Conservation (phyloP, 2,113 vertebrate genomes). For the Pseudopodoces humilis region DNA sequence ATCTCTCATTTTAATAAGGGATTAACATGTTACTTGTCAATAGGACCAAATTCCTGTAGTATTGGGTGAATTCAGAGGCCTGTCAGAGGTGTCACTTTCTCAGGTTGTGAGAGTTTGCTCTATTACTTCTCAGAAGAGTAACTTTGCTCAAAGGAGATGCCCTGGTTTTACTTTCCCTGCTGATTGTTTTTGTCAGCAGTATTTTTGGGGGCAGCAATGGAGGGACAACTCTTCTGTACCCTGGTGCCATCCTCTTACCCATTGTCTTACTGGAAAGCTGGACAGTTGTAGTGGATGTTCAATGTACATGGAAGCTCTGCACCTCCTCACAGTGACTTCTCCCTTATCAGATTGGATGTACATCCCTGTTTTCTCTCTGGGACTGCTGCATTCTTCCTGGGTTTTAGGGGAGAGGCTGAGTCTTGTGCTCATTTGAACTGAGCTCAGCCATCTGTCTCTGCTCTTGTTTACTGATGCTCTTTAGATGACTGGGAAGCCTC, state of each 20-base stretch:
- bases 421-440: conserved; percentile 31
- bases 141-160: neutral
- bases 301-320: neutral
- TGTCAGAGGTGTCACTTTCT: neutral
- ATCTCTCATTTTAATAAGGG: neutral
- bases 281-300: neutral
- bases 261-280: neutral
- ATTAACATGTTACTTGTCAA: neutral
- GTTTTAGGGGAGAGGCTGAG: neutral
- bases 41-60: neutral
- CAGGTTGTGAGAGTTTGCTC: neutral
- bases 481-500: conserved; percentile 48
- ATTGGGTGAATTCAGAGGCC: neutral
- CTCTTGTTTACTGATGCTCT: conserved; percentile 66
- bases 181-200: neutral
- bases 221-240: neutral
- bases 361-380: neutral
- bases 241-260: neutral
- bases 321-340: neutral
- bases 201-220: neutral
- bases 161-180: neutral
- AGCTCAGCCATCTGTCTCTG: conserved; percentile 62
- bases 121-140: neutral
- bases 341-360: neutral
- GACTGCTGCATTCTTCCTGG: neutral